Percentiles rank a stretch among this genome's conserved stretches.
These are phyloP conservation scores for Zelostemma sp. DNA, from an alignment of 1,140 invertebrate species.

Conservation along the genomic window DNA sequence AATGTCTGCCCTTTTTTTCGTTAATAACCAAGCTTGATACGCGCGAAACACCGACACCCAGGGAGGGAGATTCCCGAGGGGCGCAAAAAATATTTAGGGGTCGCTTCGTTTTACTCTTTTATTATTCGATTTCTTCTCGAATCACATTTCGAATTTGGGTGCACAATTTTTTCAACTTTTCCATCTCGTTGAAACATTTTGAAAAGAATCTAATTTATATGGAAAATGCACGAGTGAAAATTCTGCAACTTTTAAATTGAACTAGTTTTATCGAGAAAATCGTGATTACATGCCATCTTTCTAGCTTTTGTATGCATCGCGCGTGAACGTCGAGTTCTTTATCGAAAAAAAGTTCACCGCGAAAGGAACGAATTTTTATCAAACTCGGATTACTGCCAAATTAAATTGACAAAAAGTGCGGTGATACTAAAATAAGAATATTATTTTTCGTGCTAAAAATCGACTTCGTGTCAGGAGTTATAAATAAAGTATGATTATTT, in stretches of 20 bases:
- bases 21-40: conserved; percentile 63
- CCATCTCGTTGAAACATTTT: too few species aligned
- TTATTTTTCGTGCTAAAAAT: too few species aligned
- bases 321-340: background rate
- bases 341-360: background rate
- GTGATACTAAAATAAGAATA: too few species aligned
- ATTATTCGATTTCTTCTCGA: conserved; percentile 1
- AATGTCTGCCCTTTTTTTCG: conserved; percentile 60
- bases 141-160: too few species aligned
- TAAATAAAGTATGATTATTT: conserved; percentile 49
- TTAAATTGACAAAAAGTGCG: too few species aligned
- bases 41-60: conserved; percentile 55
- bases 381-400: background rate
- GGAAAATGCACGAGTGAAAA: too few species aligned
- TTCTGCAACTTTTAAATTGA: too few species aligned
- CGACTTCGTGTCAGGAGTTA: conserved; percentile 34
- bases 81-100: conserved; percentile 45
- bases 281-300: conserved; percentile 1
- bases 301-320: background rate
- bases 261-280: background rate
- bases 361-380: background rate
- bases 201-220: too few species aligned
- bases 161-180: too few species aligned
- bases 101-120: conserved; percentile 37
- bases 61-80: conserved; percentile 48